A percentile compares a stretch with the other conserved stretches of the same genome.
Conservation (phyloP, 2,888 invertebrate genomes). For the Eupelmus urozonus region DNA sequence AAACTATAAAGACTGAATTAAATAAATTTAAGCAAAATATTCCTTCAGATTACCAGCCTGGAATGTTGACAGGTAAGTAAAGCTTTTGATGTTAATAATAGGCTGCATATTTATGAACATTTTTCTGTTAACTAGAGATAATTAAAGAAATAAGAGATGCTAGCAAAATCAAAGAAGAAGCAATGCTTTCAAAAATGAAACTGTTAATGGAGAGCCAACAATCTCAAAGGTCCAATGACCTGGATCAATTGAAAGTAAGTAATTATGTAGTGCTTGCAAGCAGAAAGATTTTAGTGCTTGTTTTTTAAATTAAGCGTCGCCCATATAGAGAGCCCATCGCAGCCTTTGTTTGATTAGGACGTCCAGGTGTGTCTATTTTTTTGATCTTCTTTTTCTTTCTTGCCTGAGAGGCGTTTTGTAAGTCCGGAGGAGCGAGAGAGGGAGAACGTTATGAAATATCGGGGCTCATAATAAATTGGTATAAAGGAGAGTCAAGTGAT, state of each 20-base stretch:
- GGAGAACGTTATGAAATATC: conserved; percentile 34
- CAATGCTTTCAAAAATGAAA: conserved; percentile 71
- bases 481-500: conserved; percentile 26
- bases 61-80: conserved; percentile 74
- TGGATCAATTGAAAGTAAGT: conserved; percentile 71
- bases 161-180: conserved; percentile 73
- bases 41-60: conserved; percentile 74
- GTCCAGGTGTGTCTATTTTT: conserved; percentile 69
- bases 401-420: background rate
- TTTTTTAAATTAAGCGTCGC: no score
- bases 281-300: background rate
- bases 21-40: conserved; percentile 68
- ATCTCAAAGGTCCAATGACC: conserved; percentile 66
- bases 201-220: conserved; percentile 70
- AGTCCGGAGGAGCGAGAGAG: background rate
- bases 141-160: conserved; percentile 76
- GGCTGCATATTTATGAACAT: background rate
- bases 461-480: conserved; percentile 48
- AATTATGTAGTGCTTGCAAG: background rate
- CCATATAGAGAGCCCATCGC: no score
- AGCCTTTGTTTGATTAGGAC: conserved; percentile 74
- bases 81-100: background rate
- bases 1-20: conserved; percentile 71
- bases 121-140: conserved; percentile 69
- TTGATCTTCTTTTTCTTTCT: background rate